Base-by-base conservation (phyloP, 2,113 vertebrate genomes). In the Hippolais icterina region DNA sequence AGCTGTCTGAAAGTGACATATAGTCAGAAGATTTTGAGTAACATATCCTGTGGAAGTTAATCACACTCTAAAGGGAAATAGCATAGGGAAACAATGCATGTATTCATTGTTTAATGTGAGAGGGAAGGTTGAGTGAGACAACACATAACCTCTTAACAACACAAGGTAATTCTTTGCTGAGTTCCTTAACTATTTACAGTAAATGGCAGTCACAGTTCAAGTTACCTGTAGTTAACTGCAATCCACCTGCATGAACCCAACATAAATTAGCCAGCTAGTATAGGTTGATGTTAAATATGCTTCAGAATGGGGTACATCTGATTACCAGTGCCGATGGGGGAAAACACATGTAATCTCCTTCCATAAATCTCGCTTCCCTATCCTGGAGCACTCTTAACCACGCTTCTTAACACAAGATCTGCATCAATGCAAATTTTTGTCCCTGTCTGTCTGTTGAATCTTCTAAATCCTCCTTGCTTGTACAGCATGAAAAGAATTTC, bases 181-280 rank as follows among this genome's bases (percentile, higher is more conserved):
- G 15, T 80, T 95, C 29, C 68, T 39, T 83, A 95, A 83, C 92
- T 83, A 70, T 59, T 39, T 35, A 50, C 52, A 25, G 37, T 91
- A 93, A 93, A 83, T 68, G 52, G 83, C 82, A 93, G 71, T 86
- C 82, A 69, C 60, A 69, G 59, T 83, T 83, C 90, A 78, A 63
- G 72, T 81, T 93, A 83, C 63, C 68, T 88, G 52, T 21, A 87
- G 54, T 63, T 86, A 88, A 70, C 71, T 24, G 39, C 59, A 94
- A 90, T 81, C 56, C 44, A 56, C 64, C 54, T 47, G 47, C 59
- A 46, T 41, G 72, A 90, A 83, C 42, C 16, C 44, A 60, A 71
- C 29, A 81, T 49, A 94, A 96, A 92, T 93, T 83, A 92, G 11
- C 22, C 35, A 70, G 24, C 71, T 83, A 70, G 20, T 83, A 54